Evolutionary conservation across 2,888 invertebrate species (phyloP).

Genomic region (Agriotes lineatus): DNA sequence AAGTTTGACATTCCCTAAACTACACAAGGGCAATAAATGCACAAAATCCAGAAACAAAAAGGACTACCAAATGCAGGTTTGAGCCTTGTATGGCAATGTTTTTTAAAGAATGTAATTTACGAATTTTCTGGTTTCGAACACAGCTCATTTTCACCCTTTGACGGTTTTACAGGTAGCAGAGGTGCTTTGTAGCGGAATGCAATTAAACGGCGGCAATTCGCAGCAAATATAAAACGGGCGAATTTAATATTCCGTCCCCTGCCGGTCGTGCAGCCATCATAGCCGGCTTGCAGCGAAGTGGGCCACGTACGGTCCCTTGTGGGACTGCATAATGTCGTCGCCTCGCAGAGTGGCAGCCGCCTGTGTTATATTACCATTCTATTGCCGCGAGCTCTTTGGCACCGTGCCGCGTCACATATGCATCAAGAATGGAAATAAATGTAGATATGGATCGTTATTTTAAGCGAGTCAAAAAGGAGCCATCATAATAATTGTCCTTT

Average conservation of each 20-base stretch:
- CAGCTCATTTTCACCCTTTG: neutral
- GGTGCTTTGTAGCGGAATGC: constrained; percentile 19
- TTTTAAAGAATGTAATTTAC: no score
- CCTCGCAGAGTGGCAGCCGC: constrained; percentile 6
- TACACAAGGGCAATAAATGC: no score
- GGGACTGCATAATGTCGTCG: constrained; percentile 30
- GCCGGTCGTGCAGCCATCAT: constrained; percentile 20
- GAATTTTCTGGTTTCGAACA: neutral
- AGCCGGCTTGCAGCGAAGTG: constrained; percentile 15
- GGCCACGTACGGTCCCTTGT: constrained; percentile 26
- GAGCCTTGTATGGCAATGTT: no score
- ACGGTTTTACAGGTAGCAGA: neutral
- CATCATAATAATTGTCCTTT: neutral
- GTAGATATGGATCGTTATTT: constrained; percentile 17
- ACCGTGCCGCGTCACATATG: constrained; percentile 19
- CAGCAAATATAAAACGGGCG: constrained; percentile 23
- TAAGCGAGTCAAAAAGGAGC: constrained; percentile 7
- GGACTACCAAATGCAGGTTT: no score
- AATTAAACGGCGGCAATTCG: constrained; percentile 30
- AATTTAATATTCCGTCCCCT: constrained; percentile 32
- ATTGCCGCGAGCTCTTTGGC: constrained; percentile 19
- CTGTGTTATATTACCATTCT: constrained; percentile 26
- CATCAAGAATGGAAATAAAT: constrained; percentile 24
- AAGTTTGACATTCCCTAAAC: no score
- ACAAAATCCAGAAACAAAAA: no score